Evolutionary conservation across 2,113 vertebrate genomes (phyloP).

Genomic region (Nibea albiflora): DNA sequence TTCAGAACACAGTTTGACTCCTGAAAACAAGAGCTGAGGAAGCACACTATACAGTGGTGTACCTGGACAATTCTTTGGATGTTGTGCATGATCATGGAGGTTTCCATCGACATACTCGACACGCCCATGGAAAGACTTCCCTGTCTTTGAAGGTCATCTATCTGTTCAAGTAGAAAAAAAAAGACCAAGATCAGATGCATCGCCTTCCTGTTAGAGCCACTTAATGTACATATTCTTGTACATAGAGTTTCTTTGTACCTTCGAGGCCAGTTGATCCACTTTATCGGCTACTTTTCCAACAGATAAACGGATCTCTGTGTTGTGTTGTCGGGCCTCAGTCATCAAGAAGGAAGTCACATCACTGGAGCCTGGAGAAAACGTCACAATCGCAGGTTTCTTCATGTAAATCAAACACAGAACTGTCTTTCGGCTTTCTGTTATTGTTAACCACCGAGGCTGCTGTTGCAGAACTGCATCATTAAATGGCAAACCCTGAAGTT

Average conservation of each 20-base stretch:
- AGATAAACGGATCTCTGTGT: slow-evolving; percentile 93
- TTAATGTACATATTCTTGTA: not conserved
- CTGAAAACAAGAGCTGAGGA: not conserved
- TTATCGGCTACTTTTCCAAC: slow-evolving; percentile 95
- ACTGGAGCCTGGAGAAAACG: slow-evolving; percentile 79
- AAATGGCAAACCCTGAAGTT: not conserved
- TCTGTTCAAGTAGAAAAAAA: slow-evolving; percentile 73
- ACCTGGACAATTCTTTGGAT: slow-evolving; percentile 97
- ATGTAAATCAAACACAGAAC: not conserved
- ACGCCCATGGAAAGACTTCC: slow-evolving; percentile 79
- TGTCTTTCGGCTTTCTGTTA: no score
- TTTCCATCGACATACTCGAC: slow-evolving; percentile 93
- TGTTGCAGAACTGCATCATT: not conserved
- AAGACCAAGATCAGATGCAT: not conserved
- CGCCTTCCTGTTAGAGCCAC: not conserved
- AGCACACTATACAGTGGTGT: not conserved
- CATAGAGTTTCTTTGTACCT: slow-evolving; percentile 81
- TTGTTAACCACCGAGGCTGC: not conserved
- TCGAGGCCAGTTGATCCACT: slow-evolving; percentile 91
- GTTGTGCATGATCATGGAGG: slow-evolving; percentile 94
- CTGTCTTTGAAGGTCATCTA: slow-evolving; percentile 91
- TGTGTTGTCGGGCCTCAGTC: slow-evolving; percentile 96
- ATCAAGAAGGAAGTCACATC: slow-evolving; percentile 95
- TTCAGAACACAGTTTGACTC: not conserved
- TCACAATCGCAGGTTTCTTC: not conserved